Evolutionary conservation across 2,113 vertebrate genomes (phyloP).

Genomic region (Pomatorhinus ruficollis): DNA sequence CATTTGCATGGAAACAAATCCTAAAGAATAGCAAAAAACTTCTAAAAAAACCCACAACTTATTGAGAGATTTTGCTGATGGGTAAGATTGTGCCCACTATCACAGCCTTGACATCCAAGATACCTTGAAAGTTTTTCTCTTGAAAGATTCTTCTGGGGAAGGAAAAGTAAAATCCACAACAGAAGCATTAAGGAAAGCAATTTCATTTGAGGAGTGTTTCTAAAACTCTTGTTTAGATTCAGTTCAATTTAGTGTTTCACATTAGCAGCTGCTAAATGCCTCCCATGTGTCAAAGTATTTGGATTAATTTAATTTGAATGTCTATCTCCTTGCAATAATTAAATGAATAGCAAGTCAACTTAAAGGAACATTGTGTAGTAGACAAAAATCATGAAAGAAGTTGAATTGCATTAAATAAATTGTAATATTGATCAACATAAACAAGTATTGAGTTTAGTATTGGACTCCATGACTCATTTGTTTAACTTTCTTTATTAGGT

Average conservation of each 20-base stretch:
- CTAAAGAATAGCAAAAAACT: not conserved
- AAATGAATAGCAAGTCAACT: slow-evolving; percentile 29
- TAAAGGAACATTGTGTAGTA: slow-evolving; percentile 3
- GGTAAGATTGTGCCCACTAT: not conserved
- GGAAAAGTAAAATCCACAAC: not conserved
- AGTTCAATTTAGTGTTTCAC: slow-evolving; percentile 36
- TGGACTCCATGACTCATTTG: not conserved
- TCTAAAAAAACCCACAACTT: too few relatives aligned
- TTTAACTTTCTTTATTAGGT: not conserved
- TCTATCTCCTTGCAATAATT: slow-evolving; percentile 25
- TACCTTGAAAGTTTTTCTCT: not conserved
- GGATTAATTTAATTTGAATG: slow-evolving; percentile 40
- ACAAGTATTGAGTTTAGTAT: slow-evolving; percentile 8
- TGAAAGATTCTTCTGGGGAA: not conserved
- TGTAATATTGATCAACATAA: slow-evolving; percentile 46
- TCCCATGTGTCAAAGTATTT: slow-evolving; percentile 19
- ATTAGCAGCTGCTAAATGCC: slow-evolving; percentile 46
- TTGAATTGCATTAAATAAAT: slow-evolving; percentile 51
- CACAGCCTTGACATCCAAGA: not conserved
- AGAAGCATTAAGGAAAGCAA: not conserved
- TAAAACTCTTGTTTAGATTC: slow-evolving; percentile 41
- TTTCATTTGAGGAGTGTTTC: not conserved
- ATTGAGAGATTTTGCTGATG: not conserved
- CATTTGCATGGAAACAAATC: not conserved
- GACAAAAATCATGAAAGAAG: slow-evolving; percentile 32